Base-by-base conservation (phyloP, 2,888 invertebrate species). In the Heteromyza rotundicornis region DNA sequence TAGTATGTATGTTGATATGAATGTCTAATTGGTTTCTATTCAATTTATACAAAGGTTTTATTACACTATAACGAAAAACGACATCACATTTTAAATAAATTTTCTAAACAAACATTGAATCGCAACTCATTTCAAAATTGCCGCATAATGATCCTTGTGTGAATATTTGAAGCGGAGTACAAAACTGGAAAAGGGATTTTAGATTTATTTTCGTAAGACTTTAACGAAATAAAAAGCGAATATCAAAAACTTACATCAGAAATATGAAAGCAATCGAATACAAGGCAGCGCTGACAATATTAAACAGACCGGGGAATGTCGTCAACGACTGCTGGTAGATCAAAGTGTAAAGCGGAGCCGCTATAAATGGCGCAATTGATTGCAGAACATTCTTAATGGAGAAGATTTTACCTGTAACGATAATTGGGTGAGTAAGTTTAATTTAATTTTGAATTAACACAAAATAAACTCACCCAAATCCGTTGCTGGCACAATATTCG, bases 371-470 rank as follows among this genome's bases (percentile, higher is more conserved):
- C 20, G 87, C 85, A 49, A 87, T 70, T 16, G 89, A 87, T 81
- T 91, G 91, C 23, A 89, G 74, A 2, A 88, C 86, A 27, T 89
- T 86, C 74, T 89, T 86, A 57, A 91, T 81, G 0, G 91, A 87
- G 75, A 90, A 91, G 23, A 90, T 86, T 82, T 90, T 89, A 2
- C 89, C 89, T 82, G 58, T 0, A 70, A 67, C 7, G 24, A 22
- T 23, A 59, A 8, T 20, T 27, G 24, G 16, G 14, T 8, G 44
- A 54, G 53, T 40, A n/a, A 36, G 22, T 17, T 2, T 19, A 17
- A 14, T 10, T 3, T 16, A 32, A 36, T 35, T 54, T 14, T 54
- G 5, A 2, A 23, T 14, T 14, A 19, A 17, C 16, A n/a, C 8
- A 47, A 10, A 55, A 17, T 16, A 44, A 12, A 55, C 65, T 14